Evolutionary conservation across 2,888 invertebrate genomes (phyloP).

Genomic region (Plagodis pulveraria): DNA sequence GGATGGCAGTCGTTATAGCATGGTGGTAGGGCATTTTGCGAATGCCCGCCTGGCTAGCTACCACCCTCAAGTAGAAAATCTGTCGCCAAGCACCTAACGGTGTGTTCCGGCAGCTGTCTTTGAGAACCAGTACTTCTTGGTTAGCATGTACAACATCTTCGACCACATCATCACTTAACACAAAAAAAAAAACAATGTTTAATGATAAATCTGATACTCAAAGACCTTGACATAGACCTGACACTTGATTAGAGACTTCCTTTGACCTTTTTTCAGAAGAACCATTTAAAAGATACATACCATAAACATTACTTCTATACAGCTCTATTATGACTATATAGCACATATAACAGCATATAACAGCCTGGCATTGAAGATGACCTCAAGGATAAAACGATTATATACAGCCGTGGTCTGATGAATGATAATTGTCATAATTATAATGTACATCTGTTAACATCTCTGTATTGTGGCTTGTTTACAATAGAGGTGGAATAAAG

Average conservation of each 20-base stretch:
- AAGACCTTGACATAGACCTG: too few species aligned
- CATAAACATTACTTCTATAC: background rate
- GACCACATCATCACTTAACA: background rate
- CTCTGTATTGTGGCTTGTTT: slow-evolving; percentile 6
- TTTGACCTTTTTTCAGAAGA: too few species aligned
- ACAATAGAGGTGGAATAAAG: slow-evolving; percentile 1
- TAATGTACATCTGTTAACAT: slow-evolving; percentile 20
- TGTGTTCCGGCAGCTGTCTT: too few species aligned
- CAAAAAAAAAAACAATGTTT: background rate
- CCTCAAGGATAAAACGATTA: slow-evolving; percentile 45
- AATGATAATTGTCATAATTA: slow-evolving; percentile 37
- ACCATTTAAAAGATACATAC: background rate
- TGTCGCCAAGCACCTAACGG: too few species aligned
- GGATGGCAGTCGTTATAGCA: too few species aligned
- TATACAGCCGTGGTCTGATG: slow-evolving; percentile 37
- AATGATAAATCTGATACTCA: too few species aligned
- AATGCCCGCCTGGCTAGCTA: too few species aligned
- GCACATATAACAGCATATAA: slow-evolving; percentile 28
- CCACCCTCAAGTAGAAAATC: too few species aligned
- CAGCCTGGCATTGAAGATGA: slow-evolving; percentile 36
- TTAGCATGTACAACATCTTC: too few species aligned
- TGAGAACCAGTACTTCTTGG: too few species aligned
- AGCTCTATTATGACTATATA: slow-evolving; percentile 7
- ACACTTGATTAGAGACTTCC: too few species aligned
- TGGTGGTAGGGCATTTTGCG: too few species aligned